These are phyloP conservation scores for Caenorhabditis sp. DNA, from an alignment of 2,888 invertebrate genomes.

Conservation along the genomic window DNA sequence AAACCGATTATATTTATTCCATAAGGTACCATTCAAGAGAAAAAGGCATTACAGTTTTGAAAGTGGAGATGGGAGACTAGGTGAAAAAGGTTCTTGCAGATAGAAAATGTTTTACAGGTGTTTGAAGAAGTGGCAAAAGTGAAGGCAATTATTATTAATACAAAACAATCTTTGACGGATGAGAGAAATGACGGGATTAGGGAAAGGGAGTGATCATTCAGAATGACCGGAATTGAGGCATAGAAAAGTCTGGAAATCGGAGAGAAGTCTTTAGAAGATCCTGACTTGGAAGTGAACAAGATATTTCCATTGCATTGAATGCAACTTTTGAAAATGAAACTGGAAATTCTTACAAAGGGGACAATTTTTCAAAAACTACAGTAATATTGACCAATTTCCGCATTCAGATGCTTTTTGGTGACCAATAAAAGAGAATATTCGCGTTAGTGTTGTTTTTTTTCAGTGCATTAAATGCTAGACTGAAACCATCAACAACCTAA, in stretches of 20 bases:
- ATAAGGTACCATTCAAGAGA: slow-evolving; percentile 4
- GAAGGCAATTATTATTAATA: slow-evolving; percentile 24
- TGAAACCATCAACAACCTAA: background rate
- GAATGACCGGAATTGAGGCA: slow-evolving; percentile 32
- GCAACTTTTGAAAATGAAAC: background rate
- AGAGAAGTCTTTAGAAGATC: slow-evolving; percentile 6
- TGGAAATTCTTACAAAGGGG: background rate
- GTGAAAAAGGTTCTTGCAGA: background rate
- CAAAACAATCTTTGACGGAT: slow-evolving; percentile 34
- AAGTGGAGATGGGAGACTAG: slow-evolving; percentile 53
- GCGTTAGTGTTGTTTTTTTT: too few relatives aligned
- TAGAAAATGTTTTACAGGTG: slow-evolving; percentile 5
- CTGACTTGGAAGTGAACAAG: background rate
- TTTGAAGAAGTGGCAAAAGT: slow-evolving; percentile 28
- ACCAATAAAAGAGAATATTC: background rate
- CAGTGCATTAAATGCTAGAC: slow-evolving; percentile 40
- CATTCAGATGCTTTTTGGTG: background rate
- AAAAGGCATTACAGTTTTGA: slow-evolving; percentile 33
- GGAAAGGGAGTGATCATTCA: slow-evolving; percentile 23
- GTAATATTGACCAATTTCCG: background rate
- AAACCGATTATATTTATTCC: background rate
- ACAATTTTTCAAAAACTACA: too few relatives aligned
- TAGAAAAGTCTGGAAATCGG: background rate
- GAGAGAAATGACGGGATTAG: slow-evolving; percentile 52
- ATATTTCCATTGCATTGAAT: slow-evolving; percentile 21